Evolutionary conservation across 2,113 vertebrate genomes (phyloP).

Genomic region (Forbesichthys papilliferus): DNA sequence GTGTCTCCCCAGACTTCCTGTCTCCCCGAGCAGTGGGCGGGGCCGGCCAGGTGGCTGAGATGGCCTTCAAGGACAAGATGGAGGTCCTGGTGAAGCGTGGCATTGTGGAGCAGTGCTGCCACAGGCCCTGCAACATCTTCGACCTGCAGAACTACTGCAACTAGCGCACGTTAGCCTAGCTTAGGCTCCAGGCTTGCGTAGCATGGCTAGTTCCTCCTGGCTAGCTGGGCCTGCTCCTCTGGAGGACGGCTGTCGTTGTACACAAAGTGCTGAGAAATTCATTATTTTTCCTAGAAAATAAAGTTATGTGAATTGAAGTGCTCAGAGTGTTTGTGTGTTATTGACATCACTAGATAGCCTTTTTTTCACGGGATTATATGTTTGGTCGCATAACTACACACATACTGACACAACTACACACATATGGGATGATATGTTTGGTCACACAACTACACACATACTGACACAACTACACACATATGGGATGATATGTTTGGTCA

Average conservation of each 20-base stretch:
- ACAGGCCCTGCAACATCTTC: conserved; percentile 84
- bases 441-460: too few relatives aligned
- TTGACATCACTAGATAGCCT: neutral
- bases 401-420: too few relatives aligned
- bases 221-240: neutral
- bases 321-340: neutral
- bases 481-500: too few relatives aligned
- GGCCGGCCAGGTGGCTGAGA: conserved; percentile 75
- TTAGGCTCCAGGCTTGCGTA: too few relatives aligned
- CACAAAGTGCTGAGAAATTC: conserved; percentile 36
- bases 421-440: too few relatives aligned
- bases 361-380: too few relatives aligned
- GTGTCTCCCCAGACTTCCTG: conserved; percentile 50
- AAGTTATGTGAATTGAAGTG: conserved; percentile 63
- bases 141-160: conserved; percentile 95
- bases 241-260: conserved; percentile 8
- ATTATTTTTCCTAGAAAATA: conserved; percentile 72
- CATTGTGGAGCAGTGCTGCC: conserved; percentile 94
- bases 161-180: conserved; percentile 48
- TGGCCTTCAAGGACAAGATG: conserved; percentile 79
- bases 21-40: conserved; percentile 57
- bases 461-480: too few relatives aligned
- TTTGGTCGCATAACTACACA: too few relatives aligned
- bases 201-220: neutral
- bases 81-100: conserved; percentile 84